Base-by-base conservation (phyloP, 2,797 vertebrate species). In the Selene dorsalis region DNA sequence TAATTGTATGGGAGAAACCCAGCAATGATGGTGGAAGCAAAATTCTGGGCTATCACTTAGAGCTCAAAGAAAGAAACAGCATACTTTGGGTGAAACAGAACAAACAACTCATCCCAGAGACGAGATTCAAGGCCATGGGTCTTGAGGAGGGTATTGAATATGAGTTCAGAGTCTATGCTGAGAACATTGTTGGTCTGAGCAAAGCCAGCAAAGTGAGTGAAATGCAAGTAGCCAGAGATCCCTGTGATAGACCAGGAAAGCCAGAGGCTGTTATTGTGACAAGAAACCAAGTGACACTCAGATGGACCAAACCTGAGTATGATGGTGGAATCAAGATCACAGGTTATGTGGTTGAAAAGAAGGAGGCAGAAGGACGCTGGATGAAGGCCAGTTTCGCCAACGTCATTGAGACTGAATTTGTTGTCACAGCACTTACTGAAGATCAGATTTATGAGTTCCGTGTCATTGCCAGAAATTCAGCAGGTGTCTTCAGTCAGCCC, bases 351-450 rank as follows among this genome's bases (percentile, higher is more conserved):
- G 96, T 99, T 91, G 98, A 99, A 92, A 99, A 98, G 93, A 98
- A 97, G 78, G 95, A 99, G 81, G 89, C 95, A 71, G 90, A 93
- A 48, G 97, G 97, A 13, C 97, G 98, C n/a, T 99, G 98, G 98
- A 99, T 99, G 98, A 99, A 99, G 89, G 97, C 98, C 82, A 99
- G 97, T 90, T 99, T 99, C 77, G 88, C 98, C 57, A 99, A 99
- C 81, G 82, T 99, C 35, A 95, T 97, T 84, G 96, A 97, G 66
- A 99, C 97, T 22, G 92, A 96, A 0, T 99, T 98, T 96, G 95
- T 96, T 91, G 96, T 98, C 83, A 97, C 97, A 72, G 97, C 96
- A 84, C 95, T 99, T 45, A 92, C 93, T 47, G 98, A 99, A 94
- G 96, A 98, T 86, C 95, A 98, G 32, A 91, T 94, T 75, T 99